Evolutionary conservation across 2,888 invertebrate species (phyloP), one percentile per base, ranked within the genome.

Genomic region (Campoletis raptor): DNA sequence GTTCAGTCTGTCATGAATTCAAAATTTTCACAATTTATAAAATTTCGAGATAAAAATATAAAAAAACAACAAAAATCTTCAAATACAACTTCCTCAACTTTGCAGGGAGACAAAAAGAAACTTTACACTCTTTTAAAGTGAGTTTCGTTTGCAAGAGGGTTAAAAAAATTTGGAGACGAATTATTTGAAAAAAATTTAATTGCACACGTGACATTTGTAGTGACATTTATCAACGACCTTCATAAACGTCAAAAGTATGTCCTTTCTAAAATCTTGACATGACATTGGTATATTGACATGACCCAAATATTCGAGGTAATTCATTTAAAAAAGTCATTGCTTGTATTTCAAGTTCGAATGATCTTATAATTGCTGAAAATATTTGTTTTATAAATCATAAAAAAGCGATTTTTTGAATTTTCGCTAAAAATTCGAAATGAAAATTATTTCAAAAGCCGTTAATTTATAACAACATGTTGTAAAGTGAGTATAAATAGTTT

Each of bases 401-500:
- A 6, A 7, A 21, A 42, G 42, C 1, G 21, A 12, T 15, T 48
- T 30, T 30, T 18, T 2, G 6, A 45, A 2, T 70, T 70, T 48
- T 4, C 9, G 2, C 24, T 45, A 12, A 42, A 45, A 40, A 40
- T 40, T 18, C 12, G 3, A 66, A 66, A n/a, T n/a, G 0, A n/a
- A n/a, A 0, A 40, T 40, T 66, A 30, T 66, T 12, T 2, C 12
- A 10, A 24, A 42, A 21, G 21, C 15, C 54, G 9, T 54, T 54
- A n/a, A 30, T 0, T 21, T 8, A 57, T 8, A 24, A 57, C 12
- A 21, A 30, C 40, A 57, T 15, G 8, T 37, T 36, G 40, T 40
- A 15, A 30, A 45, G 45, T 36, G 37, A 48, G 67, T 85, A 81
- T 77, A 73, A 78, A 85, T 81, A 78, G 77, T 21, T 69, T 76